phyloP scores from a whole-genome alignment of 92 coral and sea anemone species.

The Plumapathes pennacea region DNA sequence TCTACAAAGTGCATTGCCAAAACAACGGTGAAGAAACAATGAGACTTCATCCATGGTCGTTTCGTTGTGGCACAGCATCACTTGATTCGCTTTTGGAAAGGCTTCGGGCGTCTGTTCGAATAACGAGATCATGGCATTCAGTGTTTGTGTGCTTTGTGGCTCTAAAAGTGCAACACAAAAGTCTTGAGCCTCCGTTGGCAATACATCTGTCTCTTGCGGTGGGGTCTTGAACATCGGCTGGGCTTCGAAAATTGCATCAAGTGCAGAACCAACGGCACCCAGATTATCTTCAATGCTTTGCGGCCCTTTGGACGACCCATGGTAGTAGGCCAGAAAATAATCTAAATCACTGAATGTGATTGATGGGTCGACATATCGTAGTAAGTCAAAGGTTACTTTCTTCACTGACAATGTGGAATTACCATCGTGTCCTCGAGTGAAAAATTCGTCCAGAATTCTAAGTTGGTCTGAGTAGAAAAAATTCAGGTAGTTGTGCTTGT shows the following conservation, averaged over 20 bases:
- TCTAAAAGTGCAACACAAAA: constrained; percentile 31
- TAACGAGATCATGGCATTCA: constrained; percentile 16
- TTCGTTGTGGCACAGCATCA: constrained; percentile 21
- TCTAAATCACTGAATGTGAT: not conserved
- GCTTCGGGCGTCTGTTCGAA: constrained; percentile 19
- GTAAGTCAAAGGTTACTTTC: not conserved
- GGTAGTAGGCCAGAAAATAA: not conserved
- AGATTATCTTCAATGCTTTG: too few species aligned
- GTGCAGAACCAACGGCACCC: too few species aligned
- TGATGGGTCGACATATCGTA: constrained; percentile 3
- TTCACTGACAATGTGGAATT: not conserved
- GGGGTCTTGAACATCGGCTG: not conserved
- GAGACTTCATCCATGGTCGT: constrained; percentile 42
- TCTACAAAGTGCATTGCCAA: not conserved
- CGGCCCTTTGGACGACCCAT: too few species aligned
- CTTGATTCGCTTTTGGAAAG: constrained; percentile 35
- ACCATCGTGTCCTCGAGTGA: too few species aligned
- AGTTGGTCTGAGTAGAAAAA: constrained; percentile 40
- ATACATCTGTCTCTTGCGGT: not conserved
- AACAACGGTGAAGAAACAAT: constrained; percentile 28
- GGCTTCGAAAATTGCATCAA: not conserved
- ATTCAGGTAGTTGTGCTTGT: constrained; percentile 22
- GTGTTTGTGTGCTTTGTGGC: constrained; percentile 18
- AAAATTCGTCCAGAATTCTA: constrained; percentile 17
- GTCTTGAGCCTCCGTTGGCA: too few species aligned